Base-by-base conservation (phyloP, 2,888 invertebrate genomes). In the Rhopalosiphum nymphaeae region DNA sequence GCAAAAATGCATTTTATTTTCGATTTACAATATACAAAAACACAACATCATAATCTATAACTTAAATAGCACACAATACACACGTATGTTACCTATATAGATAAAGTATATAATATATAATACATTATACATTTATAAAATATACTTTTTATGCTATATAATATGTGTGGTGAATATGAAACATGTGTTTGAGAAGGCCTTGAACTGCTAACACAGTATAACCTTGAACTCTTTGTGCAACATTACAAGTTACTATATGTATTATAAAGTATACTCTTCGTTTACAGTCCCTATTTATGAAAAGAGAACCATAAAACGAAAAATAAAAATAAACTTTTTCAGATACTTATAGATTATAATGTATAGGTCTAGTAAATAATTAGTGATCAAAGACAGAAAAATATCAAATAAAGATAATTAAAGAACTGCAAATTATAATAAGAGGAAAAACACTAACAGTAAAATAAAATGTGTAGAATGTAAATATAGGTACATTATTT, bases 181-280 rank as follows among this genome's bases (percentile, higher is more conserved):
- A 86, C 56, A 92, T 61, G 29, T 85, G 36, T 61, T 36, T 49
- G 44, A 61, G 86, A 44, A 87, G 49, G 21, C 93, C 93, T 94
- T 94, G 93, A 91, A 91, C 93, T 94, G 85, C n/a, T 90, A 94
- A 67, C 86, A 90, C 86, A 85, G 61, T 56, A 36, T 61, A 94
- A 94, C 93, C 93, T 94, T 91, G 90, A 94, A 94, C 93, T 93
- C 90, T 61, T 61, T 61, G 61, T 46, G 86, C 61, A 29, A 56
- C 57, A 42, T 88, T 36, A 53, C 53, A 78, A 78, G 78, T 78
- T 78, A 42, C 36, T 78, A 21, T 78, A 36, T n/a, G n/a, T 29
- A 53, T 36, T 87, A 36, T 87, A 87, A n/a, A 49, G 29, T 21
- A 87, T 49, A 49, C n/a, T 49, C 13, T 49, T 53, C 29, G n/a